These are phyloP conservation scores for Cloeon dipterum DNA, from an alignment of 2,888 invertebrate species.

Conservation along the genomic window DNA sequence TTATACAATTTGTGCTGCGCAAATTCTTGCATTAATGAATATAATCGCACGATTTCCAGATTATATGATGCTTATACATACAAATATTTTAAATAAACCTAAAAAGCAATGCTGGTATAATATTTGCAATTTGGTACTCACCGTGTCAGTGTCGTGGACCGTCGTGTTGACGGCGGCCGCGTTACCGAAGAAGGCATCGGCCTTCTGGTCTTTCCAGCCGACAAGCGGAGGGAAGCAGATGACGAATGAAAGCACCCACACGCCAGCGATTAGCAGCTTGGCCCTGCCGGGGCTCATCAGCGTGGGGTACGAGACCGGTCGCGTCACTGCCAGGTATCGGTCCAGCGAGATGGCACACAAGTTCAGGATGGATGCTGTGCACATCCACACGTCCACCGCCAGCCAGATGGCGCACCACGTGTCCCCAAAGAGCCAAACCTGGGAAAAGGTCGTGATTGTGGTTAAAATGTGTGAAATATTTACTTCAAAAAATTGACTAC, in stretches of 20 bases:
- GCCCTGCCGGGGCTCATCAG: slow-evolving; percentile 70
- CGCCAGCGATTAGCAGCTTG: slow-evolving; percentile 65
- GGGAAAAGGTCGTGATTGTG: too few species aligned
- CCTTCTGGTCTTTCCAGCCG: slow-evolving; percentile 66
- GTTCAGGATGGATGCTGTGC: slow-evolving; percentile 91
- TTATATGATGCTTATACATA: too few species aligned
- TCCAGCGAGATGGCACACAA: slow-evolving; percentile 87
- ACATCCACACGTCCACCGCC: slow-evolving; percentile 96
- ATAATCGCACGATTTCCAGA: too few species aligned
- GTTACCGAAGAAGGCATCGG: neutral
- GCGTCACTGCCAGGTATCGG: slow-evolving; percentile 89
- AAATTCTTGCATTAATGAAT: too few species aligned
- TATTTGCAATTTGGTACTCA: too few species aligned
- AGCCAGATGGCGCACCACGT: slow-evolving; percentile 94
- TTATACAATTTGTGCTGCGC: too few species aligned
- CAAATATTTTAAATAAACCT: too few species aligned
- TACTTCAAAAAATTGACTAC: too few species aligned
- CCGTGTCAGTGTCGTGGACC: neutral
- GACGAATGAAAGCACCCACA: slow-evolving; percentile 89
- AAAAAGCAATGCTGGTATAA: too few species aligned
- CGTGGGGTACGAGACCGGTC: slow-evolving; percentile 87
- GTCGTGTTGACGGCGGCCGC: slow-evolving; percentile 2
- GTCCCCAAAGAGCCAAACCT: slow-evolving; percentile 94
- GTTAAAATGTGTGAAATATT: too few species aligned
- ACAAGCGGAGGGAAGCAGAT: slow-evolving; percentile 93